Percentiles rank a stretch among this genome's conserved stretches.
Conservation (phyloP, 2,797 vertebrate species). For the Hemibagrus guttatus region DNA sequence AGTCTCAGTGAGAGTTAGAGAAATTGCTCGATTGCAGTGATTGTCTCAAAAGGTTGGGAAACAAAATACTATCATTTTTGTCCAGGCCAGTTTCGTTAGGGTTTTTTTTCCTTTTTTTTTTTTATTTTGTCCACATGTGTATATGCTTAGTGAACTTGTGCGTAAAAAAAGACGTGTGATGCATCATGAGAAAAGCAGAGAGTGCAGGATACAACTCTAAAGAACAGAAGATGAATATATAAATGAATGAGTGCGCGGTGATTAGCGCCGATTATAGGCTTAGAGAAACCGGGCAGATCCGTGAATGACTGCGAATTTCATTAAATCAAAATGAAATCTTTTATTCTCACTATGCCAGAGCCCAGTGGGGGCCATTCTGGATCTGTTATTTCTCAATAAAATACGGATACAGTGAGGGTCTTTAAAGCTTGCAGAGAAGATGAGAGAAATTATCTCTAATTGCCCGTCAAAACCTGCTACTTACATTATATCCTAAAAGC, state of each 20-base stretch:
- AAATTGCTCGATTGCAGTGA: too few species aligned
- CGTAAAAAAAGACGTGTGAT: background rate
- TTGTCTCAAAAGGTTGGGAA: too few species aligned
- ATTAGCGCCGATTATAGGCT: conserved; percentile 32
- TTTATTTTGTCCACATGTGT: too few species aligned
- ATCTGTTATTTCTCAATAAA: conserved; percentile 30
- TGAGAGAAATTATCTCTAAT: conserved; percentile 10
- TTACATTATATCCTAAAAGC: background rate
- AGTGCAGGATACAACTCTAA: background rate
- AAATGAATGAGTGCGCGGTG: background rate
- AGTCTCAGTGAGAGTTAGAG: too few species aligned
- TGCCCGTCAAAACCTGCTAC: conserved; percentile 6
- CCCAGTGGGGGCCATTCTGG: conserved; percentile 22
- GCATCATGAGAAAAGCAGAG: background rate
- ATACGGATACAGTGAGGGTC: background rate
- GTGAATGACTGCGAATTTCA: background rate
- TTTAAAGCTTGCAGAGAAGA: background rate
- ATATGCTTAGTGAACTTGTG: too few species aligned
- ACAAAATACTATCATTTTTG: too few species aligned
- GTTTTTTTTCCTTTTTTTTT: too few species aligned
- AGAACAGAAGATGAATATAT: conserved; percentile 2
- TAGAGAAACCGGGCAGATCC: conserved; percentile 6
- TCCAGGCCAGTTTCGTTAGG: too few species aligned
- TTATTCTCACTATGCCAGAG: background rate
- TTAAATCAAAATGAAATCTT: conserved; percentile 22